Base-by-base conservation (phyloP, 2,888 invertebrate species). In the Pristionchus arcanus region DNA sequence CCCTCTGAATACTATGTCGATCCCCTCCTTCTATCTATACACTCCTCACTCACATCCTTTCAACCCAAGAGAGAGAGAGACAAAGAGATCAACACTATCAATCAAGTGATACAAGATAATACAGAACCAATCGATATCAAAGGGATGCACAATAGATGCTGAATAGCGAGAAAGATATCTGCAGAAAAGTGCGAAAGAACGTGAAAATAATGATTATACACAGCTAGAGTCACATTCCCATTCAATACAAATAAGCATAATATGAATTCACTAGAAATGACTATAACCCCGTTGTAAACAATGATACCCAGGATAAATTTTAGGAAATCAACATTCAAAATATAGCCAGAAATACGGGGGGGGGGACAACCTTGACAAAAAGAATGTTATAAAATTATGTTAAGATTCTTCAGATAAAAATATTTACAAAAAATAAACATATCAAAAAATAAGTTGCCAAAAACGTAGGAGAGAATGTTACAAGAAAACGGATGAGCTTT, bases 11-110 rank as follows among this genome's bases (percentile, higher is more conserved):
- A 28, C 77, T 42, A 86, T 86, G 49, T 86, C 86, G 66, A 86
- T 63, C 83, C 83, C 49, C 53, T 55, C 28, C 83, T 83, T 83
- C 83, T 55, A 55, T 55, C 83, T 55, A 77, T 77, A 77, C 77
- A 77, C 77, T 77, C 42, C 42, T 77, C 77, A 11, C 77, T 77
- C 77, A 77, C 77, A 77, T 77, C 42, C 77, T 25, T 42, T 77
- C 21, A 77, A 77, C 77, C 42, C 71, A 11, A 34, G 37, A 74
- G 37, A 37, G 31, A 11, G 25, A 77, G 25, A 77, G 2, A 77
- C 42, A 77, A 42, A 77, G 11, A 42, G 77, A 77, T 42, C 21
- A 77, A 77, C 37, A 77, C 31, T 42, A 25, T 37, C 37, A 25
- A 28, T 71, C 16, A 77, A 42, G 25, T 77, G 25, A 37, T 21